Conservation (phyloP, 2,797 vertebrate genomes). For the Austrolebias charrua region DNA sequence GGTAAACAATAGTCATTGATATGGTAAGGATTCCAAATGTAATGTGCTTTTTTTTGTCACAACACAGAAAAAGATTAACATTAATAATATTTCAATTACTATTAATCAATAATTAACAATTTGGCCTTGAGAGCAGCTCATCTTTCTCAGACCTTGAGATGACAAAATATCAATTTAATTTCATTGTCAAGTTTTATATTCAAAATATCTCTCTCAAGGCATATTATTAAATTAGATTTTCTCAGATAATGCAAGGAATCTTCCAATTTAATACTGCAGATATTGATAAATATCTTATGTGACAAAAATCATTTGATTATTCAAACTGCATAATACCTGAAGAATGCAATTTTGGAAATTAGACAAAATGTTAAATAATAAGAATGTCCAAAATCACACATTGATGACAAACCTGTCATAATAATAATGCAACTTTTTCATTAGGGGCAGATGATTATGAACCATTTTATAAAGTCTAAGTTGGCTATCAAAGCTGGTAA, state of each 20-base stretch:
- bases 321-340: too few species aligned
- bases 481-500: too few species aligned
- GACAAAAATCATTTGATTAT: too few species aligned
- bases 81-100: slow-evolving; percentile 19
- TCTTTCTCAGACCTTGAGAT: slow-evolving; percentile 1
- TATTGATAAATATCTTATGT: too few species aligned
- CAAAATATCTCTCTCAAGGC: slow-evolving; percentile 31
- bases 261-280: slow-evolving; percentile 19
- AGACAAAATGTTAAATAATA: not conserved
- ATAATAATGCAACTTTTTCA: too few species aligned
- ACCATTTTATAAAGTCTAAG: too few species aligned
- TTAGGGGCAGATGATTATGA: too few species aligned
- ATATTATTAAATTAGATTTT: slow-evolving; percentile 46
- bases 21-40: not conserved
- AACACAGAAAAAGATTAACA: not conserved
- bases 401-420: too few species aligned
- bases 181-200: slow-evolving; percentile 38
- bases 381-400: too few species aligned
- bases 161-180: slow-evolving; percentile 35
- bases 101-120: slow-evolving; percentile 1
- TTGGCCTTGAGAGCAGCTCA: not conserved
- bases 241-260: slow-evolving; percentile 27
- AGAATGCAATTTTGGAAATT: not conserved
- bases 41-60: not conserved
- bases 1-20: not conserved